Evolutionary conservation across 2,113 vertebrate genomes (phyloP), one percentile per base, ranked within the genome.

Genomic region (Caloenas nicobarica): DNA sequence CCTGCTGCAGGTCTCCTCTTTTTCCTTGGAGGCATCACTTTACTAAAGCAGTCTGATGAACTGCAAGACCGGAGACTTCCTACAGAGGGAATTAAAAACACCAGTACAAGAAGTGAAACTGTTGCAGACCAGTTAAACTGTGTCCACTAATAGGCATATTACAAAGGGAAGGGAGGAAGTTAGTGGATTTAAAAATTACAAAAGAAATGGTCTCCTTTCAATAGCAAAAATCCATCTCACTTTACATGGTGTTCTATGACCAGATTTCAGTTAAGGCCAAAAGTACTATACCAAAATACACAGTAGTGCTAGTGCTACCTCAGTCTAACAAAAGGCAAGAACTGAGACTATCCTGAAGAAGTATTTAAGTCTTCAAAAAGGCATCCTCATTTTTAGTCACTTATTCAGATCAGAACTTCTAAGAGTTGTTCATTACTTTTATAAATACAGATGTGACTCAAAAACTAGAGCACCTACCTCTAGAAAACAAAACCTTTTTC

Each of bases 21-120:
- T 99, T 99, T 99, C 97, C 99, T 99, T 69, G 99, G 99, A 86
- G 99, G 99, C 99, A 99, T 99, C 98, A 98, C 98, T 99, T 99
- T 99, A 93, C 98, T 98, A 98, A 99, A 99, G 98, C 99, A 99
- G 98, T 99, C 99, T 98, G 97, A 95, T 81, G 98, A 98, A 97
- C 98, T 98, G 98, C 98, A 98, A 97, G 98, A 98, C 74, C 98
- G 98, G 91, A 98, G 98, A 96, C 97, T 98, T 96, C 98, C 98
- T 98, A 82, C 48, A 86, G 85, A 95, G 96, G 78, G 71, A 95
- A 97, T 94, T 94, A 96, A 96, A 96, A 93, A 94, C 83, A 96
- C 94, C 95, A 97, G 88, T 77, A 96, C 89, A 95, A 95, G 86
- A 91, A 97, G 93, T 95, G 93, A 97, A 95, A 96, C 89, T 96